Evolutionary conservation across 2,888 invertebrate species (phyloP).

Genomic region (Stenchaetothrips biformis): DNA sequence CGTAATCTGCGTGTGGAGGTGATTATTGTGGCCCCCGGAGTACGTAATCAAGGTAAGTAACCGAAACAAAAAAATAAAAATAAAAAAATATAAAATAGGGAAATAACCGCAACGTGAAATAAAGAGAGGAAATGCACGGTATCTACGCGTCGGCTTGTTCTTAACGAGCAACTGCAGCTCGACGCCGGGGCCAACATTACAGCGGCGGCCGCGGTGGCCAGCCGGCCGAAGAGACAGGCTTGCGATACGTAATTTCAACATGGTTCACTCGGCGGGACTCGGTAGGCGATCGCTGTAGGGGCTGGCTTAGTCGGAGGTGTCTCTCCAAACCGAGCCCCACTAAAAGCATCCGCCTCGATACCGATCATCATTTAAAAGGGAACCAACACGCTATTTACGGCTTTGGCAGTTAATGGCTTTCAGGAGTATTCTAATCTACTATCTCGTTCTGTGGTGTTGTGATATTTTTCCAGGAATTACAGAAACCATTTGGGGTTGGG

Average conservation of each 20-base stretch:
- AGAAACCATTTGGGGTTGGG: no score
- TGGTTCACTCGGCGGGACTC: neutral
- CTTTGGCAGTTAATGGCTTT: conserved; percentile 2
- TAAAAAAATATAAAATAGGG: no score
- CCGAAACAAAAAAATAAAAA: no score
- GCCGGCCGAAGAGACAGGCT: neutral
- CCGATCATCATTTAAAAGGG: conserved; percentile 1
- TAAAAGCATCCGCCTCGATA: conserved; percentile 14
- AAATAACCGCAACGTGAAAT: no score
- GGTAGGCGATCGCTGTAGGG: neutral
- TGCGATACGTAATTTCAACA: neutral
- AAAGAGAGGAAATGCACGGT: no score
- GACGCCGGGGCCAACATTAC: neutral
- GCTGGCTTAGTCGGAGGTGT: neutral
- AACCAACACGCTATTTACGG: neutral
- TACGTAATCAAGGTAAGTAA: no score
- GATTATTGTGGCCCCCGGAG: no score
- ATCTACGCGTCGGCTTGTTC: no score
- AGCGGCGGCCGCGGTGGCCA: neutral
- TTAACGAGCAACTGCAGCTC: no score
- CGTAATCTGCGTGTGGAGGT: no score
- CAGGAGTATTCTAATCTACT: neutral
- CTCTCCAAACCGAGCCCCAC: neutral
- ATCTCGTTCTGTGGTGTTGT: neutral
- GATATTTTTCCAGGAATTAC: neutral